phyloP scores from a whole-genome alignment of 2,797 vertebrate species.

The Somateria mollissima region DNA sequence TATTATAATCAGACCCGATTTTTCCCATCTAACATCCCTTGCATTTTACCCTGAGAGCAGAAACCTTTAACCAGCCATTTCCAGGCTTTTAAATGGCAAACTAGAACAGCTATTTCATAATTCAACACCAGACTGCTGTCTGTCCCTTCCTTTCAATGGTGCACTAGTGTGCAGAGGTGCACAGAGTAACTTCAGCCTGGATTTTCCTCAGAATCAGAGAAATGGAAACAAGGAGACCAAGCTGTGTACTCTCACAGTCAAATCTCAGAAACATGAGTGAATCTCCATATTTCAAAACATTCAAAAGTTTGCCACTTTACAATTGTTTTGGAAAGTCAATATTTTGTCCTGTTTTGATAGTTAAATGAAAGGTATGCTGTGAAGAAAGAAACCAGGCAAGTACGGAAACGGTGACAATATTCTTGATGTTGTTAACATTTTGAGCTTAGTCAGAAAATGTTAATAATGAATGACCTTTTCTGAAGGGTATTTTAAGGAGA shows the following conservation, averaged over 20 bases:
- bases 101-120: constrained; percentile 42
- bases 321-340: constrained; percentile 17
- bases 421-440: neutral
- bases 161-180: neutral
- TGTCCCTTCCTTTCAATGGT: neutral
- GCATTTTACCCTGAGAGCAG: neutral
- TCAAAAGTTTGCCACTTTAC: neutral
- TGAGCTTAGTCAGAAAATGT: constrained; percentile 47
- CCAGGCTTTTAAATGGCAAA: constrained; percentile 12
- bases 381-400: neutral
- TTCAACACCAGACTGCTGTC: neutral
- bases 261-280: neutral
- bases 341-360: constrained; percentile 51
- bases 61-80: constrained; percentile 48
- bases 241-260: neutral
- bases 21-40: constrained; percentile 27
- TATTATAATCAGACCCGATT: constrained; percentile 66
- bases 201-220: neutral
- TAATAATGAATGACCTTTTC: constrained; percentile 71
- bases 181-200: constrained; percentile 1
- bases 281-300: neutral
- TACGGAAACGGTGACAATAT: neutral
- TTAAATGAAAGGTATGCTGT: constrained; percentile 13
- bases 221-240: neutral
- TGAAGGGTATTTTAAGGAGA: constrained; percentile 76